Evolutionary conservation across 2,888 invertebrate genomes (phyloP).

Genomic region (Sinhomidia bicolor): DNA sequence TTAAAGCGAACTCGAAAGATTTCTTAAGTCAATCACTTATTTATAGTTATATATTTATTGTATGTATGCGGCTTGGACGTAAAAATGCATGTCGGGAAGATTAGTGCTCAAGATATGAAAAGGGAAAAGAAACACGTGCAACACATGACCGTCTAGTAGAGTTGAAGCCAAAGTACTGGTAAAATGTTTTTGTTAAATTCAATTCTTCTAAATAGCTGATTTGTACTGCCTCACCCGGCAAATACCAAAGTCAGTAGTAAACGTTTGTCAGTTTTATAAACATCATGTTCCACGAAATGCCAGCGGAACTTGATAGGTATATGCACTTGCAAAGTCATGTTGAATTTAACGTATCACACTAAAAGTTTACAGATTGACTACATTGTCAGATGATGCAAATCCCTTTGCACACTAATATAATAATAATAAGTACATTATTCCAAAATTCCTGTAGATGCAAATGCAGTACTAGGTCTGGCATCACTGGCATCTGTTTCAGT

Average conservation of each 20-base stretch:
- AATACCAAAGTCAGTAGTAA: too few relatives aligned
- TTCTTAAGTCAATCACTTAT: not conserved
- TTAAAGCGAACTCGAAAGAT: not conserved
- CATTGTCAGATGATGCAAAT: not conserved
- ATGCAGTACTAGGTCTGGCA: too few relatives aligned
- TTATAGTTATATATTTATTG: too few relatives aligned
- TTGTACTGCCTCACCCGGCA: conserved; percentile 27
- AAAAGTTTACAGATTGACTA: not conserved
- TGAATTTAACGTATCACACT: not conserved
- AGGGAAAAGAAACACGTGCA: not conserved
- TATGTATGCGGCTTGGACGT: not conserved
- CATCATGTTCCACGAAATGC: conserved; percentile 25
- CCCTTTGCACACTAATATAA: not conserved
- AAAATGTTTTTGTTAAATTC: not conserved
- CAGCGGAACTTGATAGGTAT: not conserved
- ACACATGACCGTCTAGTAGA: not conserved
- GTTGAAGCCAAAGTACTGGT: too few relatives aligned
- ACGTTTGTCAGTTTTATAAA: conserved; percentile 13
- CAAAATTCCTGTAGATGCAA: too few relatives aligned
- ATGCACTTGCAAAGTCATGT: conserved; percentile 33
- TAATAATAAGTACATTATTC: too few relatives aligned
- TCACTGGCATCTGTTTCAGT: too few relatives aligned
- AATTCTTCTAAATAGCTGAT: conserved; percentile 10
- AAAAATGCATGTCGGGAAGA: not conserved
- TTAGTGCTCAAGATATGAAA: not conserved